Evolutionary conservation across 2,888 invertebrate species (phyloP).

Genomic region (Microchrysa polita): DNA sequence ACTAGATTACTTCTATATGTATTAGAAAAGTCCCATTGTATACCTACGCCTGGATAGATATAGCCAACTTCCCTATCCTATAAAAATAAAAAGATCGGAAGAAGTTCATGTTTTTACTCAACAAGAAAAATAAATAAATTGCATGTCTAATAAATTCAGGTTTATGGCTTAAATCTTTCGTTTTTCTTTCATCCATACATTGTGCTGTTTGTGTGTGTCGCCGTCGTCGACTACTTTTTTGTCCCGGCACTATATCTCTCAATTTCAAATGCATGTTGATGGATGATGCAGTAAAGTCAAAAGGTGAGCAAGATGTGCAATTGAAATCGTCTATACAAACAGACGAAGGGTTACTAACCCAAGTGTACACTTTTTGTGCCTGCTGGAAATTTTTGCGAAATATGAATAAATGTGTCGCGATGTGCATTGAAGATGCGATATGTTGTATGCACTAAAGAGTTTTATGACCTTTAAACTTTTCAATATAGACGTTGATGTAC

Average conservation of each 20-base stretch:
- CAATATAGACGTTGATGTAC: background rate
- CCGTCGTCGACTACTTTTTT: background rate
- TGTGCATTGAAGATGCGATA: background rate
- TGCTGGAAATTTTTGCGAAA: background rate
- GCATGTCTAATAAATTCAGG: conserved; percentile 29
- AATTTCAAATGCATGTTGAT: background rate
- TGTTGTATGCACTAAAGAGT: background rate
- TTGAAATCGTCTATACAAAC: background rate
- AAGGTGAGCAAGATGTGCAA: too few relatives aligned
- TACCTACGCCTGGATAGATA: too few relatives aligned
- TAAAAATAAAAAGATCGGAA: too few relatives aligned
- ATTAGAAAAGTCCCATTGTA: background rate
- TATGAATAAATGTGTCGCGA: conserved; percentile 6
- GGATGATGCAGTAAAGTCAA: background rate
- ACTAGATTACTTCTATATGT: background rate
- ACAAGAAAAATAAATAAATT: conserved; percentile 14
- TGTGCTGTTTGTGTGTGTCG: too few relatives aligned
- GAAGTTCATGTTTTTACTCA: background rate
- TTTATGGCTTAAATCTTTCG: conserved; percentile 34
- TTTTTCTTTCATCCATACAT: conserved; percentile 4
- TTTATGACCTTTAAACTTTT: conserved; percentile 19
- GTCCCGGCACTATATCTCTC: background rate
- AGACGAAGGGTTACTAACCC: background rate
- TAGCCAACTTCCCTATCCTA: too few relatives aligned
- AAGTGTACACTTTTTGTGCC: too few relatives aligned